Conservation (phyloP, 2,888 invertebrate genomes). For the Netelia melanura region DNA sequence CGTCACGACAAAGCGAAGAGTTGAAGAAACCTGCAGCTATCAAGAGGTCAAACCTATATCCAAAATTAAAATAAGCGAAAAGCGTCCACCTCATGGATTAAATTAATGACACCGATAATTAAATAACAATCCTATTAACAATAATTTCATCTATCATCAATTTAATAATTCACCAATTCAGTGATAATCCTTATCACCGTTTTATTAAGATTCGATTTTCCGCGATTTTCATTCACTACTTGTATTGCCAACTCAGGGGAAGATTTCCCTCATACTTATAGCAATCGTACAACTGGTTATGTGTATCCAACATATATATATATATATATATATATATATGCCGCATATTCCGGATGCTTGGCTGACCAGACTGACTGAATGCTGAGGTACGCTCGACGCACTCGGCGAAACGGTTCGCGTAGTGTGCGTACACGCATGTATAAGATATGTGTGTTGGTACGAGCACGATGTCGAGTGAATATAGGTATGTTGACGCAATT, state of each 20-base stretch:
- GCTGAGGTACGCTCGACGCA: constrained; percentile 66
- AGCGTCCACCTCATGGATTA: too few species aligned
- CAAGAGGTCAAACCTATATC: background rate
- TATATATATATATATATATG: too few species aligned
- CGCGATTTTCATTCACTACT: background rate
- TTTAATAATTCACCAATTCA: too few species aligned
- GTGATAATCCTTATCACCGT: background rate
- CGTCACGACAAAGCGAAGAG: too few species aligned
- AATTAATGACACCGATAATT: too few species aligned
- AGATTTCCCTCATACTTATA: constrained; percentile 15
- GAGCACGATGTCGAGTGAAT: constrained; percentile 58
- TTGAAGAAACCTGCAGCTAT: background rate
- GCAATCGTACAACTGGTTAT: constrained; percentile 33
- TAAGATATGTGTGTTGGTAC: background rate
- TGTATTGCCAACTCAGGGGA: constrained; percentile 20
- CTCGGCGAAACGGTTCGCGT: constrained; percentile 55
- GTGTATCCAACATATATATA: constrained; percentile 41
- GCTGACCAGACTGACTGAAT: constrained; percentile 64
- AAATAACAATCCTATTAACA: too few species aligned
- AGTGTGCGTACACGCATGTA: constrained; percentile 6
- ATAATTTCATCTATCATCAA: too few species aligned
- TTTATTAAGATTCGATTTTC: background rate
- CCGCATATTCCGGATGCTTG: constrained; percentile 55
- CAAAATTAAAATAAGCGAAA: too few species aligned
- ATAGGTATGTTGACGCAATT: constrained; percentile 70